phyloP scores from a whole-genome alignment of 2,888 invertebrate genomes.

The Oligia latruncula region DNA sequence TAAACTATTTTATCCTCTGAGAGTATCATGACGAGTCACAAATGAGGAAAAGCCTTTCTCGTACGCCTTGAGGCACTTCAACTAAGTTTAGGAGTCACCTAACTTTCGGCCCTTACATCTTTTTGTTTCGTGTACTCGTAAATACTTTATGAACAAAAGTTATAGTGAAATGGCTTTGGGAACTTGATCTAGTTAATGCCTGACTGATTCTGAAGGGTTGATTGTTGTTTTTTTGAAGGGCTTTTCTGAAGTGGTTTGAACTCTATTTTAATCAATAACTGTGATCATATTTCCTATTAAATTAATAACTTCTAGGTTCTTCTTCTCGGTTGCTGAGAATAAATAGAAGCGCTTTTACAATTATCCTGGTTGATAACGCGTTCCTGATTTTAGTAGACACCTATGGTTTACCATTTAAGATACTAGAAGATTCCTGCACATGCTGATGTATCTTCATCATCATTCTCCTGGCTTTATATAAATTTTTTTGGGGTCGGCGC shows the following conservation, averaged over 20 bases:
- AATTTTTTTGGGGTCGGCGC: neutral
- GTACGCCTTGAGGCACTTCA: conserved; percentile 26
- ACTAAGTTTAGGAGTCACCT: conserved; percentile 67
- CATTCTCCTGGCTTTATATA: neutral
- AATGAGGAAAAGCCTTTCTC: conserved; percentile 46
- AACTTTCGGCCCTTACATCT: conserved; percentile 65
- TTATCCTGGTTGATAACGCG: neutral
- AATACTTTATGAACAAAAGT: conserved; percentile 44
- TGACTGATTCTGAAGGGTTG: neutral
- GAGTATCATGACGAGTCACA: conserved; percentile 41
- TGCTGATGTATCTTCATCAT: neutral
- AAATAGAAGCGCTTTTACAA: neutral
- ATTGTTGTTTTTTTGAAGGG: conserved; percentile 1
- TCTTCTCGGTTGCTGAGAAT: neutral
- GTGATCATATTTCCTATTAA: neutral
- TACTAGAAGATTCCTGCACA: neutral
- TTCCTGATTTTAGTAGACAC: neutral
- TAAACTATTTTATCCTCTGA: conserved; percentile 22
- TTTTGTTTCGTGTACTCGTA: conserved; percentile 62
- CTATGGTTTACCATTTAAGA: neutral
- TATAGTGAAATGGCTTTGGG: conserved; percentile 14
- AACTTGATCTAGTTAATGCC: conserved; percentile 9
- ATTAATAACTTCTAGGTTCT: too few relatives aligned
- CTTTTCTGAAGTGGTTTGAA: neutral
- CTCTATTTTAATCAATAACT: neutral